phyloP scores from a whole-genome alignment of 2,888 invertebrate species.

The Cancer borealis region DNA sequence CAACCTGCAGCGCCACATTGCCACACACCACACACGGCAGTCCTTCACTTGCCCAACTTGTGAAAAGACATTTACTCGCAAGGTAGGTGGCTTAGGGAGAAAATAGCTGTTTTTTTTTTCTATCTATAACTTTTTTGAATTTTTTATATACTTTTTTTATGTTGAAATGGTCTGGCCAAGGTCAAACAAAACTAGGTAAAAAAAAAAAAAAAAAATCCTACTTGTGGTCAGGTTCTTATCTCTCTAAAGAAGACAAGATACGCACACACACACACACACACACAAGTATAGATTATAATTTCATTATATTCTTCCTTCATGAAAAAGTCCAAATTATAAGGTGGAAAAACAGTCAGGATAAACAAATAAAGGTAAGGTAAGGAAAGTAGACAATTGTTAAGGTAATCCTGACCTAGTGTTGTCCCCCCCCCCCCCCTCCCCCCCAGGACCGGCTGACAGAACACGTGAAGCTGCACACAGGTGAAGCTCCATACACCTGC shows the following conservation, averaged over 20 bases:
- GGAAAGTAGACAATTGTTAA: not conserved
- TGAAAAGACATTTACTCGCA: conserved; percentile 62
- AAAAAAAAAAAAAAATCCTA: no score
- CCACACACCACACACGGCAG: conserved; percentile 64
- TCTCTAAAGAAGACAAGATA: no score
- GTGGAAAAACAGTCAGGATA: no score
- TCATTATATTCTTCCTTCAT: no score
- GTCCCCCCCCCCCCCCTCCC: not conserved
- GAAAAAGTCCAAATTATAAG: no score
- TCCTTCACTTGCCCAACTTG: conserved; percentile 61
- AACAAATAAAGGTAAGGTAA: no score
- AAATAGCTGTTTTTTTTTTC: not conserved
- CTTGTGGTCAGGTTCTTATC: no score
- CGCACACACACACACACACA: no score
- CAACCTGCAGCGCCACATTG: conserved; percentile 65
- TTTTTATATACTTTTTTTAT: no score
- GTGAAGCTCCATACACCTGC: conserved; percentile 64
- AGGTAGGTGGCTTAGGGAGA: not conserved
- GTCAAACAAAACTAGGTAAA: no score
- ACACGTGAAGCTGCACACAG: conserved; percentile 67
- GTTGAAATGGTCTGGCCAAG: no score
- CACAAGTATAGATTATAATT: no score
- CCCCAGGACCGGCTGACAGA: conserved; percentile 64
- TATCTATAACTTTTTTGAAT: not conserved
- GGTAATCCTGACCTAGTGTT: not conserved